Percentiles rank a stretch among this genome's conserved stretches.
Conservation (phyloP, 2,113 vertebrate genomes). For the Forbesichthys papilliferus region DNA sequence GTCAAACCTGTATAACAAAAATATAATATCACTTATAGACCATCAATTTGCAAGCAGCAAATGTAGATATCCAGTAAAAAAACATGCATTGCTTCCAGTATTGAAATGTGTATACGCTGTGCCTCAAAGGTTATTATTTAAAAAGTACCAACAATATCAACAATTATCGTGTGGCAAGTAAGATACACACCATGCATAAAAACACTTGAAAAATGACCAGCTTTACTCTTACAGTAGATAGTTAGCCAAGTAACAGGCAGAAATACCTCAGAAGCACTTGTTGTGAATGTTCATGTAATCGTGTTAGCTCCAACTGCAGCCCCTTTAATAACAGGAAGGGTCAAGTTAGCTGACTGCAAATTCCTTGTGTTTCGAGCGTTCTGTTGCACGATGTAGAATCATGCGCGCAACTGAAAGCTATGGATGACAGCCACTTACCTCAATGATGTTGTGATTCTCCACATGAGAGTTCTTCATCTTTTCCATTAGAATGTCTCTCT, state of each 20-base stretch:
- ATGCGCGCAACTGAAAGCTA: background rate
- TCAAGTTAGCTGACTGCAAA: background rate
- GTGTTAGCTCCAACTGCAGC: conserved; percentile 69
- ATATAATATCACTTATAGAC: background rate
- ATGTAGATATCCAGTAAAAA: background rate
- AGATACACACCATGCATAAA: too few relatives aligned
- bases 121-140: too few relatives aligned
- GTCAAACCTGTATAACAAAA: conserved; percentile 62
- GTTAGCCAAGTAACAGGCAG: too few relatives aligned
- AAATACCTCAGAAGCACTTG: conserved; percentile 73
- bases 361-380: too few relatives aligned
- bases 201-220: too few relatives aligned
- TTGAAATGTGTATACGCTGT: too few relatives aligned
- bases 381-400: too few relatives aligned
- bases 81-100: background rate
- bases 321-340: conserved; percentile 54
- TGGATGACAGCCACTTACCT: conserved; percentile 51
- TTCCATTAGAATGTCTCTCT: conserved; percentile 72
- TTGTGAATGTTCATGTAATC: conserved; percentile 74
- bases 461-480: conserved; percentile 71
- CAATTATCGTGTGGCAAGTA: background rate
- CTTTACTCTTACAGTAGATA: too few relatives aligned
- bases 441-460: conserved; percentile 73
- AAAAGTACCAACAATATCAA: background rate
- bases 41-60: too few relatives aligned